Evolutionary conservation across 2,888 invertebrate species (phyloP).

Genomic region (Polydrusus cervinus): DNA sequence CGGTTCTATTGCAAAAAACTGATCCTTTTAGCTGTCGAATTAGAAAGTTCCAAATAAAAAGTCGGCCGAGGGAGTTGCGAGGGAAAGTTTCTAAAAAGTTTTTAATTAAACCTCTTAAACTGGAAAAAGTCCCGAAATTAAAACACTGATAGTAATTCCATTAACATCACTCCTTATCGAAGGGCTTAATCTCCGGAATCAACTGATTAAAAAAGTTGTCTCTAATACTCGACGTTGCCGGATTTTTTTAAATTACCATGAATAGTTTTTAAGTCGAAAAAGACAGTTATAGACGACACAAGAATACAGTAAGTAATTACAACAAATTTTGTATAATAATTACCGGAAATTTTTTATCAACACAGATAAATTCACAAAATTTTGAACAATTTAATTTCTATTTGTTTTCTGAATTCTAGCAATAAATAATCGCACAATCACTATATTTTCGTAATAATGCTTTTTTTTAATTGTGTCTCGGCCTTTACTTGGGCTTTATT

Average conservation of each 20-base stretch:
- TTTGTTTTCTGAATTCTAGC: too few species aligned
- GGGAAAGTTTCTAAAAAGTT: slow-evolving; percentile 55
- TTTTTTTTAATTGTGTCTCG: too few species aligned
- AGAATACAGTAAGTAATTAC: too few species aligned
- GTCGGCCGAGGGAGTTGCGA: slow-evolving; percentile 18
- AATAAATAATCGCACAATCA: too few species aligned
- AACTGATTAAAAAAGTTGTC: slow-evolving; percentile 71
- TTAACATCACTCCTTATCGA: slow-evolving; percentile 70
- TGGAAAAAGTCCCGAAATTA: slow-evolving; percentile 61
- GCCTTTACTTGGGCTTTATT: too few species aligned
- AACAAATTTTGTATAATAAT: too few species aligned
- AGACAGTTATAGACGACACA: too few species aligned
- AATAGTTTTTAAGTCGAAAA: too few species aligned
- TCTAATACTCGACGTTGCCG: slow-evolving; percentile 53
- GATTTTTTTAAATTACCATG: not conserved
- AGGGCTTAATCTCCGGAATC: slow-evolving; percentile 70
- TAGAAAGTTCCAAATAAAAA: slow-evolving; percentile 50
- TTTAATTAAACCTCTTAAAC: slow-evolving; percentile 58
- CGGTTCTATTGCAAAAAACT: slow-evolving; percentile 44
- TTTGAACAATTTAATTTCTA: too few species aligned
- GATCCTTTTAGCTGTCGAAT: slow-evolving; percentile 53
- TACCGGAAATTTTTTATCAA: too few species aligned
- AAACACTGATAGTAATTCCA: slow-evolving; percentile 71
- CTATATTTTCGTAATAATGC: too few species aligned
- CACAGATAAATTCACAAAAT: too few species aligned